Base-by-base conservation (phyloP, 2,113 vertebrate genomes). In the Anolis sagrei region DNA sequence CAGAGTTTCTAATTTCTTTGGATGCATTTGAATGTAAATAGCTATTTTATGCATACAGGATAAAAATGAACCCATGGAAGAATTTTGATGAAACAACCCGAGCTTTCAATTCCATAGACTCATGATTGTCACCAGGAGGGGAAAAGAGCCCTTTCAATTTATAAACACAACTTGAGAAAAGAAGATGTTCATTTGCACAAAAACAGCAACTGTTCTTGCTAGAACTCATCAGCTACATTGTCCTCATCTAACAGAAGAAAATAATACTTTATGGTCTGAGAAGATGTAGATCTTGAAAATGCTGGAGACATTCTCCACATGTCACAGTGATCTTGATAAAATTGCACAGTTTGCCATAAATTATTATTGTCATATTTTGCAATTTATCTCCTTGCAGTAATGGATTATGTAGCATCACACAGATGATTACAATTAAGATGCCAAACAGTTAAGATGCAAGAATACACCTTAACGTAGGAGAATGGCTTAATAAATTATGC, bases 131-230 rank as follows among this genome's bases (percentile, higher is more conserved):
- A 51, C 70, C n/a, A 81, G 58, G 9, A 44, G 44, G 44, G 32
- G 29, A 10, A 27, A 80, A 80, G 81, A 88, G 68, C 9, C 21
- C 70, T n/a, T 73, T 83, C 61, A 74, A 74, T 86, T 86, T 77
- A 84, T 73, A 66, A 87, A 64, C 5, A 34, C 34, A 77, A 73
- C 32, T 19, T 39, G 39, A 78, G 79, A 48, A 87, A 85, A 66
- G 25, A 76, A 81, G 62, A 14, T 27, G 62, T 51, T 78, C 16
- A 69, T 32, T 70, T 70, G 79, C 84, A 85, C 0, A 0, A 66
- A 9, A 13, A 64, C 4, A 44, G 36, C 64, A 89, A 91, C 89
- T 82, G 69, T 51, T 11, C 92, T 90, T 91, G 92, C 86, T 89
- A 80, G 44, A n/a, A 90, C 69, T 86, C 61, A 48, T 83, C 23